These are phyloP conservation scores for Linyphia triangularis DNA, from an alignment of 2,888 invertebrate genomes.

Conservation along the genomic window DNA sequence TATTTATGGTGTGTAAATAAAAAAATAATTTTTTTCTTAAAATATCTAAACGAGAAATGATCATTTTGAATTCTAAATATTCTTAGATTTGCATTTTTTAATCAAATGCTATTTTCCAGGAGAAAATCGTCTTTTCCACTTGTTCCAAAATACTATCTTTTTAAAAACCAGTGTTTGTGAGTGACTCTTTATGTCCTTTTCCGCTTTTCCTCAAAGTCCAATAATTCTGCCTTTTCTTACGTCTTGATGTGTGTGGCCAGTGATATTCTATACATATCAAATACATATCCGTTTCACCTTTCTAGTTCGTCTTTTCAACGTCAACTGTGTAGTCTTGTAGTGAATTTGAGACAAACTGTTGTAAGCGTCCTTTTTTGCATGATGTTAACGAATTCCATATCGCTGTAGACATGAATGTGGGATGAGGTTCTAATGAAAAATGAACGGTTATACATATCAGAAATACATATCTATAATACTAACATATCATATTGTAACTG, in stretches of 20 bases:
- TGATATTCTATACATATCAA: conserved; percentile 74
- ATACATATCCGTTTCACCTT: conserved; percentile 52
- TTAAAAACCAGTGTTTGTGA: not conserved
- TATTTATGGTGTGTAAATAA: too few relatives aligned
- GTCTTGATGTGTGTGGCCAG: conserved; percentile 58
- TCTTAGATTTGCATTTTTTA: not conserved
- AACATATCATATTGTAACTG: conserved; percentile 52
- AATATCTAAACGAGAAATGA: too few relatives aligned
- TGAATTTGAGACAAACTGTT: conserved; percentile 28
- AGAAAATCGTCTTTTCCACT: not conserved
- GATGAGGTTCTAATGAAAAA: conserved; percentile 10
- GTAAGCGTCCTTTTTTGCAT: conserved; percentile 66
- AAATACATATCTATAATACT: conserved; percentile 67
- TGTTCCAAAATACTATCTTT: not conserved
- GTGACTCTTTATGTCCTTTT: not conserved
- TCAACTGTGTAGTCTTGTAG: conserved; percentile 68
- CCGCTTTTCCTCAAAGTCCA: not conserved
- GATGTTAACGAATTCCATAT: conserved; percentile 60
- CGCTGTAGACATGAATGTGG: conserved; percentile 25
- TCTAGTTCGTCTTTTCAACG: conserved; percentile 66
- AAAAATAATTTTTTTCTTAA: too few relatives aligned
- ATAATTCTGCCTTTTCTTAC: conserved; percentile 64
- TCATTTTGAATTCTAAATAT: not conserved
- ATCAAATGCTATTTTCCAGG: not conserved
- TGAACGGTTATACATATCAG: conserved; percentile 61